Evolutionary conservation across 2,113 vertebrate species (phyloP).

Genomic region (Rhinoptilus africanus): DNA sequence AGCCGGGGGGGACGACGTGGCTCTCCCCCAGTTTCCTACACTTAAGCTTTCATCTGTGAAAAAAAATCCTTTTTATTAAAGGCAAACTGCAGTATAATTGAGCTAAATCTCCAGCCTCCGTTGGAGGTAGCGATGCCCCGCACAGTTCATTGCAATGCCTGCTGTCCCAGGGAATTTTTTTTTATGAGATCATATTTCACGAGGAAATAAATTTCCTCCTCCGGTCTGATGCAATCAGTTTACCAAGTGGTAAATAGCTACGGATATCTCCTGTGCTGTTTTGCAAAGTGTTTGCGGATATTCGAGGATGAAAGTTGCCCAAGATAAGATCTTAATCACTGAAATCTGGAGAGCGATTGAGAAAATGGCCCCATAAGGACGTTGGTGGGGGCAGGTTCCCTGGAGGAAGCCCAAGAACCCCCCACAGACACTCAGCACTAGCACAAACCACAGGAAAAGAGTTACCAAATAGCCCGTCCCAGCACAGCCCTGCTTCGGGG

Average conservation of each 20-base stretch:
- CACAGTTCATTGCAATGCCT: background rate
- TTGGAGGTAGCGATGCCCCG: background rate
- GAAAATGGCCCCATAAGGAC: background rate
- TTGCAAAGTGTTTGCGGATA: slow-evolving; percentile 7
- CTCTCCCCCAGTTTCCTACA: background rate
- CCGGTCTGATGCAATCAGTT: slow-evolving; percentile 39
- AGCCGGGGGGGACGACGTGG: fast-evolving
- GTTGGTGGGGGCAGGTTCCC: background rate
- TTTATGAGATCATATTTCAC: slow-evolving; percentile 27
- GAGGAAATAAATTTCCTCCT: slow-evolving; percentile 54
- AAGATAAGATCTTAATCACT: slow-evolving; percentile 52
- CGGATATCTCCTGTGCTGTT: background rate
- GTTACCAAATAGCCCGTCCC: background rate
- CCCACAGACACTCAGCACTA: background rate
- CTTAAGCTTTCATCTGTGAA: background rate
- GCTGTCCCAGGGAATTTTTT: background rate
- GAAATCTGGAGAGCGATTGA: background rate
- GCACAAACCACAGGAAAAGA: background rate
- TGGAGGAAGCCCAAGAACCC: background rate
- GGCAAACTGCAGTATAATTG: background rate
- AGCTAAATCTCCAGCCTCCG: slow-evolving; percentile 4
- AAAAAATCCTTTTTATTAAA: background rate
- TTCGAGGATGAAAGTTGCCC: background rate
- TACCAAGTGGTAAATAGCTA: slow-evolving; percentile 26
- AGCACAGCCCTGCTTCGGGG: background rate